Conservation (phyloP, 1,140 invertebrate species). For the Heliconius melpomene region DNA sequence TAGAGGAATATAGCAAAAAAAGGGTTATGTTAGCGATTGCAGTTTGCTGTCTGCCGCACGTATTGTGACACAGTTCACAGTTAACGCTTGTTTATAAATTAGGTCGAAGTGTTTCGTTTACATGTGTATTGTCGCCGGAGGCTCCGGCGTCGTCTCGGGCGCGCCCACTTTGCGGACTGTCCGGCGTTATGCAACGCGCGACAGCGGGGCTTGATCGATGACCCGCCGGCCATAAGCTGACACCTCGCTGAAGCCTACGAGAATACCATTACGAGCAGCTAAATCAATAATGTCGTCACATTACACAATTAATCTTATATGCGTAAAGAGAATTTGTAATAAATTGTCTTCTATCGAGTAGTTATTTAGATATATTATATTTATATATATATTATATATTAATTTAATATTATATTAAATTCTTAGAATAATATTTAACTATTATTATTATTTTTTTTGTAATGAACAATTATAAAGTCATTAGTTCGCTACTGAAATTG, state of each 20-base stretch:
- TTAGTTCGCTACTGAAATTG: too few relatives aligned
- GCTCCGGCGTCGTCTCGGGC: constrained; percentile 41
- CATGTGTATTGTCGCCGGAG: constrained; percentile 43
- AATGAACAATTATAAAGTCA: too few relatives aligned
- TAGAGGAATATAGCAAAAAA: constrained; percentile 29
- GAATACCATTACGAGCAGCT: constrained; percentile 23
- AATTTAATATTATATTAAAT: too few relatives aligned
- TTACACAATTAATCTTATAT: constrained; percentile 23
- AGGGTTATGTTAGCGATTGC: constrained; percentile 40
- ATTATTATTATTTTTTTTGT: too few relatives aligned
- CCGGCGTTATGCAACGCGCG: constrained; percentile 42
- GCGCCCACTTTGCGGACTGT: constrained; percentile 34
- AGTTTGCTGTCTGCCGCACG: constrained; percentile 33
- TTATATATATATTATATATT: neutral
- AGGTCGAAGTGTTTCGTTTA: constrained; percentile 53
- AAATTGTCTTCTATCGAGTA: constrained; percentile 12
- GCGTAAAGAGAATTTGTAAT: constrained; percentile 6
- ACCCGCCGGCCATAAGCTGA: constrained; percentile 37
- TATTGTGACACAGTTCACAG: constrained; percentile 50
- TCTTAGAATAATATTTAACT: too few relatives aligned
- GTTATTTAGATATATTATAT: constrained; percentile 4
- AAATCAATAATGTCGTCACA: constrained; percentile 30
- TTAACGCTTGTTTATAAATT: constrained; percentile 61
- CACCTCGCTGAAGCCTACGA: constrained; percentile 31
- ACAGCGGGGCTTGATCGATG: constrained; percentile 45